A percentile compares a stretch with the other conserved stretches of the same genome.
Conservation (phyloP, 2,888 invertebrate species). For the Leptopilina drosophilae region DNA sequence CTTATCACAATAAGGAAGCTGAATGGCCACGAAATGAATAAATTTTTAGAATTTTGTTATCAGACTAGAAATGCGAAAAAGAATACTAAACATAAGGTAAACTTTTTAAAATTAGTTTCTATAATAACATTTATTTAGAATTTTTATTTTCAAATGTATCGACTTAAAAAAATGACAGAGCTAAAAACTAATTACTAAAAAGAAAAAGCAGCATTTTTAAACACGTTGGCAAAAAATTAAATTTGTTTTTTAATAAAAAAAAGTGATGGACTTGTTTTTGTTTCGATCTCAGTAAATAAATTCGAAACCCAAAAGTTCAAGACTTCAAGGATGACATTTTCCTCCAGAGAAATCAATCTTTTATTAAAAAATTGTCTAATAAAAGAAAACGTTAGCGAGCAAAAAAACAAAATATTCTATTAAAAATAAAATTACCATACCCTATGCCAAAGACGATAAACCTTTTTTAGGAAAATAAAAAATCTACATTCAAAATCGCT, state of each 20-base stretch:
- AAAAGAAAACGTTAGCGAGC: background rate
- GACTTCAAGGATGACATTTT: background rate
- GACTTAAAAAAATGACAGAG: no score
- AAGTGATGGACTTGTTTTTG: background rate
- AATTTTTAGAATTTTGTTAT: no score
- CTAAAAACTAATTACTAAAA: no score
- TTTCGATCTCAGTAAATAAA: slow-evolving; percentile 35
- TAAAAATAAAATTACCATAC: background rate
- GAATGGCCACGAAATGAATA: no score
- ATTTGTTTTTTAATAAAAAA: background rate
- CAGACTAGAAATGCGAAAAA: no score
- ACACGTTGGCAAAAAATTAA: no score
- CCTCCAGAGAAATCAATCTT: background rate
- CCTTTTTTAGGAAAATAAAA: background rate
- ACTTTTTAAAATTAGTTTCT: no score
- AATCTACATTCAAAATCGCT: background rate
- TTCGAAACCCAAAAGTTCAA: slow-evolving; percentile 4
- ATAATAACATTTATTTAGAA: no score
- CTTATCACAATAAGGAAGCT: no score
- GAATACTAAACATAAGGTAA: no score
- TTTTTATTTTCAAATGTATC: no score
- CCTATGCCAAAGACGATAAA: background rate
- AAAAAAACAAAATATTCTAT: background rate
- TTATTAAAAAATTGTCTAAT: background rate
- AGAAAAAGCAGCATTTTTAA: no score